Evolutionary conservation across 2,113 vertebrate species (phyloP), one percentile per base, ranked within the genome.

Genomic region (Apus apus): DNA sequence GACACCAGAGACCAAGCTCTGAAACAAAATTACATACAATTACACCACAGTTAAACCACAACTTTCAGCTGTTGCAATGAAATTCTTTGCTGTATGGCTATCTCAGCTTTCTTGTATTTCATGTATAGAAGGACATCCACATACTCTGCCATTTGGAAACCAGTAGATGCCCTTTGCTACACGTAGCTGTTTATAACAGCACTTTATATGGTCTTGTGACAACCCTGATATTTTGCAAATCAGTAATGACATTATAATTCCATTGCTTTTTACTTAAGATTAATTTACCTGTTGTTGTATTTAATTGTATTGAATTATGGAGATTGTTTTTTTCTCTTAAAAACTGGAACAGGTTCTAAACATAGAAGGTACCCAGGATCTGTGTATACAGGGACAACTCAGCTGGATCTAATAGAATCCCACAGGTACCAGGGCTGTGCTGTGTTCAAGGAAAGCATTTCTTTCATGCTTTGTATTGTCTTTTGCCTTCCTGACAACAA

Each of bases 141-240:
- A 40, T 23, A 8, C 61, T 85, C 60, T 90, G 67, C 34, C 11
- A 7, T n/a, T 80, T 77, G 68, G 67, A 80, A 82, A 34, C 0
- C 50, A 46, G 46, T 66, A 67, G 91, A 87, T 6, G 15, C n/a
- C 22, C 26, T 83, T 74, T 74, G 75, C 3, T 7, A 66, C 36
- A 34, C 0, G 0, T 6, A 34, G 32, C 25, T 4, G 46, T 74
- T 77, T 67, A 22, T 17, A 51, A 51, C 0, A 2, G 12, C 23
- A n/a, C 26, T 72, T 26, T 30, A 23, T 15, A 18, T 3, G 15
- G 26, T 34, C 46, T 21, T 62, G 11, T 20, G 46, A 86, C 34
- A 90, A 43, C 21, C 36, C 20, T 19, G 14, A 23, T 66, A 40
- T 45, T 90, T 73, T 62, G 36, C 16, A 76, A 73, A 83, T 85